phyloP scores from a whole-genome alignment of 2,797 vertebrate species.

The Poecilia wingei region DNA sequence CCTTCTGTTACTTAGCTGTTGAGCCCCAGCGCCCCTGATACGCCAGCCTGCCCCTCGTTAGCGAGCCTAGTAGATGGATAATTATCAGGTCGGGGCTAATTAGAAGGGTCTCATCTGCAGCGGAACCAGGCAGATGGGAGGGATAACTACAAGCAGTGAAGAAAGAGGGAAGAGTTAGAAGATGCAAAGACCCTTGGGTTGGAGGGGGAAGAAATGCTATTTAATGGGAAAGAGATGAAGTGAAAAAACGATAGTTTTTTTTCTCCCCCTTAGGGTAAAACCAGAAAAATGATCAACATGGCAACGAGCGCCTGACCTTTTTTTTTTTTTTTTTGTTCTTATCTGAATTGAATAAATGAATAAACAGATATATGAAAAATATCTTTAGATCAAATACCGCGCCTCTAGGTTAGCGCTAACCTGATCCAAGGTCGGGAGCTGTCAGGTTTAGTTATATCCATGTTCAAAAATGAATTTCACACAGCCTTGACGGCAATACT shows the following conservation, averaged over 20 bases:
- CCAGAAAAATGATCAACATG: background rate
- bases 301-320: background rate
- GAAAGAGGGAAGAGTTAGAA: constrained; percentile 31
- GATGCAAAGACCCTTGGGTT: constrained; percentile 31
- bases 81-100: constrained; percentile 80
- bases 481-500: background rate
- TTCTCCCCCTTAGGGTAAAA: background rate
- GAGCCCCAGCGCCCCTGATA: constrained; percentile 52
- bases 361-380: background rate
- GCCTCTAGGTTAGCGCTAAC: background rate
- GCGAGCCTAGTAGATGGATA: constrained; percentile 66
- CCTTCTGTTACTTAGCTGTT: constrained; percentile 16
- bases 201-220: constrained; percentile 20
- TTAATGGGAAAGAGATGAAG: constrained; percentile 5
- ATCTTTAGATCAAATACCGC: background rate
- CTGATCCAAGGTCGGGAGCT: constrained; percentile 5
- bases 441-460: constrained; percentile 1
- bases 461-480: constrained; percentile 2
- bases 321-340: background rate
- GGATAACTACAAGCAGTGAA: constrained; percentile 35
- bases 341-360: constrained; percentile 9
- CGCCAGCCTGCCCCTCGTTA: constrained; percentile 63
- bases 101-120: constrained; percentile 75
- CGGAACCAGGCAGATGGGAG: constrained; percentile 66
- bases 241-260: background rate